phyloP scores from a whole-genome alignment of 1,140 invertebrate species.

The Drosophila mojavensis region DNA sequence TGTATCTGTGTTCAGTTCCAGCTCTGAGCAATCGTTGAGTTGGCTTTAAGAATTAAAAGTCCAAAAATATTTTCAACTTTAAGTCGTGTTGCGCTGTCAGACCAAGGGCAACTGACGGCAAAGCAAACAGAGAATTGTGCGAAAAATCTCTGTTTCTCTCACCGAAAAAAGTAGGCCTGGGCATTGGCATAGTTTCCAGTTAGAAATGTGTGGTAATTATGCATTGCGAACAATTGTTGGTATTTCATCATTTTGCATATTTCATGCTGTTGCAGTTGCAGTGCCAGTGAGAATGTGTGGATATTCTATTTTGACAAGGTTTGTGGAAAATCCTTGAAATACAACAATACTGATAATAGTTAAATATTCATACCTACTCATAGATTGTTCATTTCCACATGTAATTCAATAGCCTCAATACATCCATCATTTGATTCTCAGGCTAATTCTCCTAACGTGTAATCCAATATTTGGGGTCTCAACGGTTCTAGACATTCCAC shows the following conservation, averaged over 20 bases:
- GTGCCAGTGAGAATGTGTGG: not conserved
- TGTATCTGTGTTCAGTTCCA: not conserved
- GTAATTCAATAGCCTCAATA: too few relatives aligned
- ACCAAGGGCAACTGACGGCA: constrained; percentile 54
- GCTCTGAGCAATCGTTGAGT: constrained; percentile 32
- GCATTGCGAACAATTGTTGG: constrained; percentile 33
- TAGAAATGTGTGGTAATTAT: constrained; percentile 63
- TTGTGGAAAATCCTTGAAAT: not conserved
- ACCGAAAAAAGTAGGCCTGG: constrained; percentile 22
- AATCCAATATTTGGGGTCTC: not conserved
- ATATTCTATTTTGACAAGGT: constrained; percentile 12
- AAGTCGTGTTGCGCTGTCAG: constrained; percentile 34
- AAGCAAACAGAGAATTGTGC: not conserved
- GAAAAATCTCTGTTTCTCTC: constrained; percentile 4
- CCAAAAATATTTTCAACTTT: constrained; percentile 41
- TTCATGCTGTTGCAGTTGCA: not conserved
- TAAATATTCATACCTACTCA: too few relatives aligned
- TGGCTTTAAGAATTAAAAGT: constrained; percentile 24
- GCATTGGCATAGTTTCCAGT: constrained; percentile 74
- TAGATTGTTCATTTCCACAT: too few relatives aligned
- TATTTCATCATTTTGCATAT: constrained; percentile 41
- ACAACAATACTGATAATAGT: too few relatives aligned
- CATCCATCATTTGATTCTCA: too few relatives aligned
- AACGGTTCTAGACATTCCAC: constrained; percentile 40
- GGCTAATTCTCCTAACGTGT: too few relatives aligned